These are phyloP conservation scores for Drosophila tropicalis DNA, from an alignment of 1,140 invertebrate genomes.

Conservation along the genomic window DNA sequence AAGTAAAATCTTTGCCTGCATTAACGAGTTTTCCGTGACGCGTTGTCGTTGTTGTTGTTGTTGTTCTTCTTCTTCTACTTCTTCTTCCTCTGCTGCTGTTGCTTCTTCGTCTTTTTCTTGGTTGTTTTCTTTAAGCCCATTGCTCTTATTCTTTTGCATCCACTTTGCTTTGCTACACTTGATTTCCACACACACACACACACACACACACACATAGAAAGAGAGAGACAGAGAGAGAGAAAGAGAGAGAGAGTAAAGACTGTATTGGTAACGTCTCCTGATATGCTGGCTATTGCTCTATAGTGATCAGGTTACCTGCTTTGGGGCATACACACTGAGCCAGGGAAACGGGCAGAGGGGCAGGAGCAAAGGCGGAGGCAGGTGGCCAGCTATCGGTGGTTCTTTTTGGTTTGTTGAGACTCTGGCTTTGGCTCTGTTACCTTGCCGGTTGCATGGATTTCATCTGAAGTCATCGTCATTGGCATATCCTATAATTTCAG, in stretches of 20 bases:
- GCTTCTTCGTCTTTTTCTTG: conserved; percentile 31
- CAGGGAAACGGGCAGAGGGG: no score
- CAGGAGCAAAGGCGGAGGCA: conserved; percentile 40
- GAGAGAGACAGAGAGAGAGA: background rate
- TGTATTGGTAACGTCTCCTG: conserved; percentile 43
- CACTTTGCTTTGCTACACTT: conserved; percentile 70
- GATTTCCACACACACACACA: conserved; percentile 67
- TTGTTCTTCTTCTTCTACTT: conserved; percentile 44
- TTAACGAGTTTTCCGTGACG: conserved; percentile 80
- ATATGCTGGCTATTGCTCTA: conserved; percentile 65
- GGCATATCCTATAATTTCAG: conserved; percentile 32
- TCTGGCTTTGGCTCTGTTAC: conserved; percentile 29
- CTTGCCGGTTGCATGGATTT: conserved; percentile 67
- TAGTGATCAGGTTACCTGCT: conserved; percentile 72
- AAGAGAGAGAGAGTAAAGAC: conserved; percentile 26
- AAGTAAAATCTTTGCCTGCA: conserved; percentile 77
- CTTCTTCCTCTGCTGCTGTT: conserved; percentile 33
- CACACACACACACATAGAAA: conserved; percentile 46
- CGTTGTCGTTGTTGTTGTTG: conserved; percentile 35
- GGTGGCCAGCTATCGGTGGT: conserved; percentile 55
- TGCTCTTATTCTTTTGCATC: conserved; percentile 75
- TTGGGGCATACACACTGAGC: conserved; percentile 3
- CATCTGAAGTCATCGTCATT: conserved; percentile 43
- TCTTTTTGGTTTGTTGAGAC: background rate
- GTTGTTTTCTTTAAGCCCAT: conserved; percentile 55